A percentile compares a stretch with the other conserved stretches of the same genome.
Conservation (phyloP, 2,888 invertebrate genomes). For the Diaprepes abbreviatus region DNA sequence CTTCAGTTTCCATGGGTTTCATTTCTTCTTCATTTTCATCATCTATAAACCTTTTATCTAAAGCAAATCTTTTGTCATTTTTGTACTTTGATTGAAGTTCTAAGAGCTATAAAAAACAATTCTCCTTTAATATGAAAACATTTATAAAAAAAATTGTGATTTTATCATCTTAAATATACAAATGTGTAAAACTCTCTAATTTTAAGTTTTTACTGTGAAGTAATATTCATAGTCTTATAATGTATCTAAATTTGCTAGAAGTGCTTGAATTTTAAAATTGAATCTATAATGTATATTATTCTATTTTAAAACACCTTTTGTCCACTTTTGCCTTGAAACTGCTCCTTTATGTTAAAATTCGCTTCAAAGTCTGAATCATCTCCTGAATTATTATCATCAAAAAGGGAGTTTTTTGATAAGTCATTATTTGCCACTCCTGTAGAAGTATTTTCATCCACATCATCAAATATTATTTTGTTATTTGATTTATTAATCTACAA, state of each 20-base stretch:
- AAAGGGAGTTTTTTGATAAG: constrained; percentile 9
- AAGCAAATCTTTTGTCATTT: constrained; percentile 82
- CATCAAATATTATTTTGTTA: constrained; percentile 77
- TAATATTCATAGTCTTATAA: too few species aligned
- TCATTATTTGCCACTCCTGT: constrained; percentile 14
- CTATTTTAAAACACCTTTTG: constrained; percentile 70
- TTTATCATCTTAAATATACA: too few species aligned
- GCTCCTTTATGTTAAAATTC: constrained; percentile 75
- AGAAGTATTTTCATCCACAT: constrained; percentile 59
- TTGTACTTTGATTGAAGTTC: constrained; percentile 81
- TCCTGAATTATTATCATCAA: constrained; percentile 33
- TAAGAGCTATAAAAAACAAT: constrained; percentile 70
- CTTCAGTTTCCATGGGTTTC: constrained; percentile 55
- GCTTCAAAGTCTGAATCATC: constrained; percentile 69
- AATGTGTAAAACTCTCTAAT: too few species aligned
- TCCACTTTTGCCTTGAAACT: constrained; percentile 77
- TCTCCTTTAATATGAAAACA: background rate
- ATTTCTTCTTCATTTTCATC: constrained; percentile 66
- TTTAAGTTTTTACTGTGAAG: too few species aligned
- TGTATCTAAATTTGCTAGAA: too few species aligned
- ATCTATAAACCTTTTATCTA: constrained; percentile 82
- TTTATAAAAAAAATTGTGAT: too few species aligned
- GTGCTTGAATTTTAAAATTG: too few species aligned
- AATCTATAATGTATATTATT: too few species aligned
- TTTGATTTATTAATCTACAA: constrained; percentile 67